Percentiles rank a stretch among this genome's conserved stretches.
phyloP scores from a whole-genome alignment of 2,797 vertebrate genomes.

The Tenualosa ilisha region DNA sequence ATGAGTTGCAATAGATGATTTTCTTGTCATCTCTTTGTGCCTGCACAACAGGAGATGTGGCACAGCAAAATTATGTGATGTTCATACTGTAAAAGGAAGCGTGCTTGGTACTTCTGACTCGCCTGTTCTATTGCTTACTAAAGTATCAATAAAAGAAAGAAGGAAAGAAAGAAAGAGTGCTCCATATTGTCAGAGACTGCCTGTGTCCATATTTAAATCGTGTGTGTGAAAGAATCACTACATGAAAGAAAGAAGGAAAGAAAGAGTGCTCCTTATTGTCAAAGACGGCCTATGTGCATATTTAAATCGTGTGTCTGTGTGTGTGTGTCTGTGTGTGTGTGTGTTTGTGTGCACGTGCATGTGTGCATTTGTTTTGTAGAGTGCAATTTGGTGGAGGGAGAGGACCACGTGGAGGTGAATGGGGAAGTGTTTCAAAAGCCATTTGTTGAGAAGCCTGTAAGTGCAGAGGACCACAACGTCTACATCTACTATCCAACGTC shows the following conservation, averaged over 20 bases:
- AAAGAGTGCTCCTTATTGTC: not conserved
- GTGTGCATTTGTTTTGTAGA: slow-evolving; percentile 63
- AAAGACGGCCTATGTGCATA: not conserved
- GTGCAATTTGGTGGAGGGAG: slow-evolving; percentile 87
- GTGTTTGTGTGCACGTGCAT: slow-evolving; percentile 26
- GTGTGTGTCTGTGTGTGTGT: slow-evolving; percentile 29
- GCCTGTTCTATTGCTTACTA: not conserved
- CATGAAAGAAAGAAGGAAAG: not conserved
- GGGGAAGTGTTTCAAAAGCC: slow-evolving; percentile 89
- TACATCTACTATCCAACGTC: slow-evolving; percentile 91
- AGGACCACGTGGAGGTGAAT: slow-evolving; percentile 89
- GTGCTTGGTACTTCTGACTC: not conserved
- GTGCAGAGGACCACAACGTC: slow-evolving; percentile 89
- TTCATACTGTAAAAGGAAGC: not conserved
- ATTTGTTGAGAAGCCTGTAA: slow-evolving; percentile 89
- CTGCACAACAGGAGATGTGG: no score
- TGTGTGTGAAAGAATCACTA: no score
- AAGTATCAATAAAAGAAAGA: not conserved
- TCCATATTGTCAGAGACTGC: not conserved
- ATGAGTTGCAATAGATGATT: not conserved
- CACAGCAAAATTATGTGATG: not conserved
- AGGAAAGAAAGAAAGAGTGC: not conserved
- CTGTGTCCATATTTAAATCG: not conserved
- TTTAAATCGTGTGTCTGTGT: not conserved
- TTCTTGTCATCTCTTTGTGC: no score